Base-by-base conservation (phyloP, 1,140 invertebrate species). In the Drosophila novamexicana region DNA sequence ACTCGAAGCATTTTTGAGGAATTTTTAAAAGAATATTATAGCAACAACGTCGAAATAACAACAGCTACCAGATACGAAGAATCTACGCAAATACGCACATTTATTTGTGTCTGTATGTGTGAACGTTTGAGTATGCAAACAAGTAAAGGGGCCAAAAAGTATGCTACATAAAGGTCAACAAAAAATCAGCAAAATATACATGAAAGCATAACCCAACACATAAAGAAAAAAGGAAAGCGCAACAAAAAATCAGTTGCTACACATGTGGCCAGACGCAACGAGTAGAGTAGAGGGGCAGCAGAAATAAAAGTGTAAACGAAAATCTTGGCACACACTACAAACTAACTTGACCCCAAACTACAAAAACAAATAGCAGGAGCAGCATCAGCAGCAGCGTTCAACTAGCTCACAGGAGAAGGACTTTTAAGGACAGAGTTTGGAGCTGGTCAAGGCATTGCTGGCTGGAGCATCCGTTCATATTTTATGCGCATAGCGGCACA, bases 401-500 rank as follows among this genome's bases (percentile, higher is more conserved):
- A 50, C 57, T 45, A 49, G 36, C 52, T 36, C 36, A 47, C 39
- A 37, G 59, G n/a, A 66, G 10, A 57, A 50, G 16, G 62, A 58
- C 22, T 50, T 61, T 49, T 2, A 53, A 59, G 32, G 57, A 47
- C 18, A 18, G 81, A 32, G 34, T 18, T 16, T 16, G 10, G 50
- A 16, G 34, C 6, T 18, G 56, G 29, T n/a, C 7, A 29, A 29
- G 50, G 12, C 42, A 39, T 39, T 34, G 54, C 49, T 34, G 58
- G 39, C 22, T n/a, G 56, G 36, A 8, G 22, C 59, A 57, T 45
- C 18, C 71, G 77, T 89, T 89, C 84, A 89, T 89, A 89, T 89
- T 89, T 89, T 89, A 89, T 89, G 84, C 84, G 84, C 84, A 84
- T 89, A 84, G 84, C 80, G 83, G 84, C 84, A 89, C 84, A 89